Percentiles rank a stretch among this genome's conserved stretches.
Evolutionary conservation across 2,113 vertebrate genomes (phyloP).

Genomic region (Hepsetus odoe): DNA sequence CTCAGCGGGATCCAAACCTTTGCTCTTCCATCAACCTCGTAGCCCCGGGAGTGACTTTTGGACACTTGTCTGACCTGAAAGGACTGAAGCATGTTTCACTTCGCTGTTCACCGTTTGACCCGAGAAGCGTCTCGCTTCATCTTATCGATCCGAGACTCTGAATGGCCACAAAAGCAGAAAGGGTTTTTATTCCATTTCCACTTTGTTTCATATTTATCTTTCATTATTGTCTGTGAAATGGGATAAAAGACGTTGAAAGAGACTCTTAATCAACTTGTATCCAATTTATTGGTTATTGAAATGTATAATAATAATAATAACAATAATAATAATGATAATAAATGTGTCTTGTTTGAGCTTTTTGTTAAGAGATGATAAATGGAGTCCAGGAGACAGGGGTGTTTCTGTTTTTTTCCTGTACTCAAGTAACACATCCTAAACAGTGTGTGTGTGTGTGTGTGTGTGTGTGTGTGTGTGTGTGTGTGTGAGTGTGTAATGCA

Average conservation of each 20-base stretch:
- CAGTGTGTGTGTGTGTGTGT: neutral
- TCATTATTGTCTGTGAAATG: conserved; percentile 7
- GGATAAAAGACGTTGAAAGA: conserved; percentile 2
- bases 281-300: neutral
- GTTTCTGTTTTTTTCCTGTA: neutral
- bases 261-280: conserved; percentile 28
- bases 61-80: too few relatives aligned
- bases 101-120: too few relatives aligned
- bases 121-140: neutral
- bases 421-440: conserved; percentile 10
- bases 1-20: too few relatives aligned
- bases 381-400: neutral
- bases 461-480: too few relatives aligned
- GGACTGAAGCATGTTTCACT: too few relatives aligned
- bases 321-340: neutral
- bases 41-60: too few relatives aligned
- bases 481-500: neutral
- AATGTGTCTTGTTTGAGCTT: neutral
- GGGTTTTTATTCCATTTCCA: neutral
- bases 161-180: neutral
- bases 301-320: neutral
- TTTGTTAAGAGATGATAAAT: neutral
- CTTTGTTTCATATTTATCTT: conserved; percentile 13
- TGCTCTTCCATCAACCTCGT: too few relatives aligned
- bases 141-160: neutral